Base-by-base conservation (phyloP, 2,113 vertebrate species). In the Myotis davidii region DNA sequence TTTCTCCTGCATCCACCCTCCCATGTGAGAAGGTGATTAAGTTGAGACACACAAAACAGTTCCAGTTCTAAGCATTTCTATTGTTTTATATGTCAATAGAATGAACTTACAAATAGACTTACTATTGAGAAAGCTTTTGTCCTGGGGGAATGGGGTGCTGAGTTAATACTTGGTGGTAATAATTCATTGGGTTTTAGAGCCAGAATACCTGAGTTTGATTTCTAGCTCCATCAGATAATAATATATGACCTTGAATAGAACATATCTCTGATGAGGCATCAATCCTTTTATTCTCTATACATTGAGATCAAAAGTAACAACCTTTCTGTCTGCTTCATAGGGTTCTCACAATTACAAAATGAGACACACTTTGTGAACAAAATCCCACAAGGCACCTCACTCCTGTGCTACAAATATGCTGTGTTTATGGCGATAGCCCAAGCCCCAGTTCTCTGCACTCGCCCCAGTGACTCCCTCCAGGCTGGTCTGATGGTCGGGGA, bases 331-430 rank as follows among this genome's bases (percentile, higher is more conserved):
- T 85, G 25, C 23, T 77, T 88, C 72, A 54, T 37, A 88, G 21
- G 27, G 21, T 79, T 96, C 42, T 96, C 89, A 52, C 37, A 87
- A 85, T 92, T 85, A 85, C 9, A 85, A 48, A 83, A 84, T 93
- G 50, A 84, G 88, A 85, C 61, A 61, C 4, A 83, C 34, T 74
- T 37, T 48, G 37, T 52, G 76, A 72, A 83, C 48, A 34, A 52
- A n/a, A 78, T 64, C 54, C 27, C 7, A 13, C 25, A 4, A 0
- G 23, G 29, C 29, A 59, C 37, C 42, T 34, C 1, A 0, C n/a
- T 78, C 27, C 45, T 3, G 3, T 8, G 25, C 52, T 29, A 18
- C 20, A 50, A 0, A 29, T 18, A 2, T 0, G 6, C 0, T 52
- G 23, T 32, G 16, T 70, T 84, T 37, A 78, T 72, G 50, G 72